Evolutionary conservation across 2,888 invertebrate species (phyloP).

Genomic region (Argynnis bischoffii): DNA sequence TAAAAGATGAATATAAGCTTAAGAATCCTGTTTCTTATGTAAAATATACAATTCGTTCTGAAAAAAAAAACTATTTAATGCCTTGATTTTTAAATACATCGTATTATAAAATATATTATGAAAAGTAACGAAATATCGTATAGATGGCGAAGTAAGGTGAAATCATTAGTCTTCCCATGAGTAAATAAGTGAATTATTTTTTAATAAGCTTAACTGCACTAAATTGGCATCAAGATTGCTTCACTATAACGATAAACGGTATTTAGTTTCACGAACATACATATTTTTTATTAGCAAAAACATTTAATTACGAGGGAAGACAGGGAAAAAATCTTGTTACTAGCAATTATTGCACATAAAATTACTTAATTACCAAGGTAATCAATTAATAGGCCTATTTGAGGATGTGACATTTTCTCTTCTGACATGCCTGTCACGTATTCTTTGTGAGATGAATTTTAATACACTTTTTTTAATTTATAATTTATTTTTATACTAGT

Average conservation of each 20-base stretch:
- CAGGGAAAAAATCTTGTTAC: slow-evolving; percentile 14
- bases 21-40: no score
- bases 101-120: no score
- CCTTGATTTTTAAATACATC: no score
- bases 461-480: background rate
- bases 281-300: background rate
- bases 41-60: no score
- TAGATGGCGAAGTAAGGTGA: no score
- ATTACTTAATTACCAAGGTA: slow-evolving; percentile 25
- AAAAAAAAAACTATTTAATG: no score
- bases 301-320: slow-evolving; percentile 1
- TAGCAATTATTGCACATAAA: slow-evolving; percentile 27
- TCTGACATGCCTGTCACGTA: background rate
- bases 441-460: background rate
- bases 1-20: no score
- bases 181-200: no score
- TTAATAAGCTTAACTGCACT: no score
- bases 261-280: background rate
- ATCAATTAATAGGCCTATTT: slow-evolving; percentile 1
- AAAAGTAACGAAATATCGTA: no score
- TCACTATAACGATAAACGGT: background rate
- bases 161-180: no score
- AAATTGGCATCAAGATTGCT: no score
- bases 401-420: background rate
- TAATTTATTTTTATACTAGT: background rate